Percentiles rank a stretch among this genome's conserved stretches.
Evolutionary conservation across 2,113 vertebrate species (phyloP).

Genomic region (Nyctibius bracteatus): DNA sequence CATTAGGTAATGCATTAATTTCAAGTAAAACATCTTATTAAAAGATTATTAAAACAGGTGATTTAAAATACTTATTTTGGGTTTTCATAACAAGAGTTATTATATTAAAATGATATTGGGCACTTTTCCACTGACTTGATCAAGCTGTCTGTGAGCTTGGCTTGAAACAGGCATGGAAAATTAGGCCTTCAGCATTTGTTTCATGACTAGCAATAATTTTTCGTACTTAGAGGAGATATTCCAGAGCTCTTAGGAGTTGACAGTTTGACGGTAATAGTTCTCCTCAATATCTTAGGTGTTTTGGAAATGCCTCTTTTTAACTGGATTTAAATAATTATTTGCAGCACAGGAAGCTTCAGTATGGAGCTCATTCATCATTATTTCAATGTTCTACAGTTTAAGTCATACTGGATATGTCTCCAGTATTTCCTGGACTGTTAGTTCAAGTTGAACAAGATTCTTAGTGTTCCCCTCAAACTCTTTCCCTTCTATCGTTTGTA

Average conservation of each 20-base stretch:
- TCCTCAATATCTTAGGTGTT: background rate
- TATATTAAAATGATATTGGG: background rate
- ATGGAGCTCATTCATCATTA: background rate
- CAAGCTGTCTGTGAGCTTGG: background rate
- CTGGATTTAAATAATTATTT: background rate
- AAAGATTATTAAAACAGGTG: background rate
- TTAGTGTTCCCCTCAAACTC: background rate
- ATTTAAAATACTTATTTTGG: background rate
- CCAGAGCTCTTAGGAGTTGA: background rate
- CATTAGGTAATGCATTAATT: background rate
- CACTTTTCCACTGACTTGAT: background rate
- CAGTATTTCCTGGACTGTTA: background rate
- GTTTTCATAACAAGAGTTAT: background rate
- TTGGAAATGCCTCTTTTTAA: background rate
- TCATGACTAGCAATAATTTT: constrained; percentile 24
- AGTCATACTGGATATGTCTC: background rate
- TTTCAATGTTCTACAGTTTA: background rate
- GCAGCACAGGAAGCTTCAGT: background rate
- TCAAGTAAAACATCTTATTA: background rate
- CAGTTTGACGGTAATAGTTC: background rate
- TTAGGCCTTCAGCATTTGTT: background rate
- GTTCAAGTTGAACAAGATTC: background rate
- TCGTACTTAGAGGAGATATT: background rate
- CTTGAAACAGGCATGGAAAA: background rate
- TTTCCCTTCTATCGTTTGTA: background rate